phyloP scores from a whole-genome alignment of 37 sponge, comb jelly and placozoan species.

The Mnemiopsis leidyi region DNA sequence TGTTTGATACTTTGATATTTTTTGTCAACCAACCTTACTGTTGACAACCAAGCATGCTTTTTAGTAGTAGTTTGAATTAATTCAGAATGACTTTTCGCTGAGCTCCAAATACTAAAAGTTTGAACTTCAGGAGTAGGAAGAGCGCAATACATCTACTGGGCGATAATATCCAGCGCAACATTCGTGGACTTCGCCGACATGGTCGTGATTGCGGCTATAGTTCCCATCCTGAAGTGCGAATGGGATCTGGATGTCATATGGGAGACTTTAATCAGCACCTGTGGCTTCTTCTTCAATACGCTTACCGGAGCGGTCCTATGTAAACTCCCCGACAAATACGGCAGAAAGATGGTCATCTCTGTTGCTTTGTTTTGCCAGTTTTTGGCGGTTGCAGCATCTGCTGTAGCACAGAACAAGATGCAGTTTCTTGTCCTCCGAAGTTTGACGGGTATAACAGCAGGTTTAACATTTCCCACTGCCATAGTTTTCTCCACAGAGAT shows the following conservation, averaged over 20 bases:
- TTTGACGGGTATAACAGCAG: not conserved
- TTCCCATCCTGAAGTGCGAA: conserved; percentile 28
- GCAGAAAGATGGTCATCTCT: not conserved
- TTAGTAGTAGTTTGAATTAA: no score
- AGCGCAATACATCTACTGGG: conserved; percentile 41
- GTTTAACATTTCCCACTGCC: not conserved
- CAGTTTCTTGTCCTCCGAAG: not conserved
- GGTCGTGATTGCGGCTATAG: conserved; percentile 11
- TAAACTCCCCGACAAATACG: conserved; percentile 12
- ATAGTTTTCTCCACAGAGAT: not conserved
- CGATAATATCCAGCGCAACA: not conserved
- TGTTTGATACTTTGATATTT: no score
- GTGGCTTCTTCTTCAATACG: not conserved
- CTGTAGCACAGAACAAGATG: not conserved
- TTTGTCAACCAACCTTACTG: no score
- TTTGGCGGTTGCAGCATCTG: not conserved
- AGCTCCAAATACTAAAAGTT: no score
- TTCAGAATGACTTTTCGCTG: no score
- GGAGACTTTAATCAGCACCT: not conserved
- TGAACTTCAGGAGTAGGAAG: not conserved
- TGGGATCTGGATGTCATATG: not conserved
- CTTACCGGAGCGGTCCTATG: not conserved
- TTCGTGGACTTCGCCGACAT: not conserved
- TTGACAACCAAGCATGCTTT: no score
- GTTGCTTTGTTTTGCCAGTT: not conserved